These are phyloP conservation scores for Philhelius pedissequus DNA, from an alignment of 2,888 invertebrate species.

Conservation along the genomic window DNA sequence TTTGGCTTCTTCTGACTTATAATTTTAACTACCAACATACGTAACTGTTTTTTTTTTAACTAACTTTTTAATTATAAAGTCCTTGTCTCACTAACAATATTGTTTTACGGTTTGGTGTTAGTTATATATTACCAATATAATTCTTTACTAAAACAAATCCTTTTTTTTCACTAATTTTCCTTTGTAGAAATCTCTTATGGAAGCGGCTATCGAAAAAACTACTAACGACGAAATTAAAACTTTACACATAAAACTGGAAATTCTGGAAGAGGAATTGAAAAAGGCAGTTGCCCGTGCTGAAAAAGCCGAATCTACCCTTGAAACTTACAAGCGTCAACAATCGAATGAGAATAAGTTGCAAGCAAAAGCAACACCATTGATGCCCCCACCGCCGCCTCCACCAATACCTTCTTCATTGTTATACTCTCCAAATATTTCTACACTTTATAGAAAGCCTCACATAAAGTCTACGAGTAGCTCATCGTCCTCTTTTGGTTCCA, in stretches of 20 bases:
- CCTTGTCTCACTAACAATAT: conserved; percentile 38
- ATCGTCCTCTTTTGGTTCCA: conserved; percentile 34
- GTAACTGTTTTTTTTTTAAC: background rate
- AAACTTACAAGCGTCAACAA: conserved; percentile 72
- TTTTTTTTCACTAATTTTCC: conserved; percentile 69
- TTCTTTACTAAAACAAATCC: conserved; percentile 40
- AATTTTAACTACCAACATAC: too few relatives aligned
- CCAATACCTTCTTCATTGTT: conserved; percentile 75
- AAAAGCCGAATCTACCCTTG: conserved; percentile 79
- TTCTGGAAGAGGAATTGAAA: conserved; percentile 81
- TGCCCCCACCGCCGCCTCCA: conserved; percentile 76
- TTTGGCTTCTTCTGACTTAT: background rate
- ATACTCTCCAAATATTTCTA: conserved; percentile 71
- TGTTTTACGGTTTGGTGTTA: conserved; percentile 35
- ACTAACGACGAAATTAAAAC: conserved; percentile 81
- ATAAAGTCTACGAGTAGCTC: conserved; percentile 33
- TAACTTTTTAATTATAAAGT: background rate
- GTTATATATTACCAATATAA: background rate
- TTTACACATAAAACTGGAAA: conserved; percentile 81
- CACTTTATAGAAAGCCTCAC: conserved; percentile 45
- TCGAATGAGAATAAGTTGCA: conserved; percentile 46
- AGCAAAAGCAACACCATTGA: conserved; percentile 72
- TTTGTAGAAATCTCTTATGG: conserved; percentile 80
- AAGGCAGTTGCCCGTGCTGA: conserved; percentile 80
- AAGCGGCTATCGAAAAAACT: conserved; percentile 80